Evolutionary conservation across 2,888 invertebrate species (phyloP), one percentile per base, ranked within the genome.

Genomic region (Gasteruption jaculator): DNA sequence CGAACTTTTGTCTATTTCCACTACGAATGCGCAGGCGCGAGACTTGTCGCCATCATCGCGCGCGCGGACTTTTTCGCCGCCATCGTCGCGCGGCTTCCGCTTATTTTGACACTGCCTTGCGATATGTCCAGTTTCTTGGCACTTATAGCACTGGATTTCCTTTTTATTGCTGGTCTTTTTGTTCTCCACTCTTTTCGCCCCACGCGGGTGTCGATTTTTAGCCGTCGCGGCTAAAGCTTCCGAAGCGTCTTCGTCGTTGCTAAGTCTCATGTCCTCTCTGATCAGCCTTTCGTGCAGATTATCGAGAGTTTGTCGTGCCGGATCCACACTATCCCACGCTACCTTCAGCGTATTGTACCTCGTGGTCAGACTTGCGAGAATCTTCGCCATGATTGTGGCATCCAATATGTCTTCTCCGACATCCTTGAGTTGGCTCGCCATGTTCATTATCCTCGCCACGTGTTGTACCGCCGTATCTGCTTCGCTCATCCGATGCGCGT

Each of bases 301-400:
- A 10, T 47, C 41, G 3, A 52, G 35, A 7, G 52, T 52, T 37
- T 53, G 50, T 24, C 43, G 21, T 6, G 24, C 35, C 10, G 43
- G 41, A n/a, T 48, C 48, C 4, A 49, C 46, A 22, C 42, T 49
- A 12, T 49, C 50, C 52, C 47, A 50, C 14, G 45, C 50, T n/a
- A 45, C 43, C 15, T 49, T 43, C 20, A 57, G 41, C 20, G 47
- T 38, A 14, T 45, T 36, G 20, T 32, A 54, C 26, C 38, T 50
- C 16, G 45, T n/a, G 7, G 53, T 45, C 18, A 56, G 29, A 38
- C 53, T 50, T 2, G 44, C 46, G 6, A 57, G 42, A 30, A 52
- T 47, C 25, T 53, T 55, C 10, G 52, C 52, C 44, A 53, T 49
- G 3, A 52, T 25, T 4, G 47, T 41, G 3, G 27, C 16, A 15